Conservation (phyloP, 2,888 invertebrate species). For the Prosopocoilus inquinatus region DNA sequence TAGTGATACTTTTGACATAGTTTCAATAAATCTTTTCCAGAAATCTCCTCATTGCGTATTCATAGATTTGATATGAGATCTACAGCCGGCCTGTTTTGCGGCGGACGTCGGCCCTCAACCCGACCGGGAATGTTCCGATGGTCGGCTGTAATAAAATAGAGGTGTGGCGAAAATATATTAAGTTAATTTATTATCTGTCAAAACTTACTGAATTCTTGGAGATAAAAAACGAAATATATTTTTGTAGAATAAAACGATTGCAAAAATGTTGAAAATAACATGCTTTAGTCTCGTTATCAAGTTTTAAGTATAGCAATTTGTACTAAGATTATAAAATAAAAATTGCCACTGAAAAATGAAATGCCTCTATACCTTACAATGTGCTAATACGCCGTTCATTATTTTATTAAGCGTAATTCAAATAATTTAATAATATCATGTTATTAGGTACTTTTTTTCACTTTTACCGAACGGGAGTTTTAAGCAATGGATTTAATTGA, state of each 20-base stretch:
- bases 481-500: too few relatives aligned
- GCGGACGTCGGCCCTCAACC: not conserved
- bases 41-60: constrained; percentile 38
- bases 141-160: constrained; percentile 34
- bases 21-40: constrained; percentile 31
- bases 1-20: constrained; percentile 31
- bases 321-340: constrained; percentile 32
- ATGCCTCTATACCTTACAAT: not conserved
- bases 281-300: constrained; percentile 31
- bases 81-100: constrained; percentile 24
- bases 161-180: constrained; percentile 34
- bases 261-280: constrained; percentile 29
- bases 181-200: constrained; percentile 36
- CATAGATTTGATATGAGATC: constrained; percentile 37
- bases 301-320: constrained; percentile 37
- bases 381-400: not conserved
- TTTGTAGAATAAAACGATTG: constrained; percentile 9
- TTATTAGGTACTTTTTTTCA: too few relatives aligned
- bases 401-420: constrained; percentile 1
- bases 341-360: constrained; percentile 35
- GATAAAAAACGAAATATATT: constrained; percentile 26
- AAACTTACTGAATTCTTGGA: constrained; percentile 31
- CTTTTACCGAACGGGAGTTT: too few relatives aligned
- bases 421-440: not conserved
- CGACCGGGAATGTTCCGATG: constrained; percentile 7